These are phyloP conservation scores for Myotis pilosus DNA, from an alignment of 2,797 vertebrate species.

Conservation along the genomic window DNA sequence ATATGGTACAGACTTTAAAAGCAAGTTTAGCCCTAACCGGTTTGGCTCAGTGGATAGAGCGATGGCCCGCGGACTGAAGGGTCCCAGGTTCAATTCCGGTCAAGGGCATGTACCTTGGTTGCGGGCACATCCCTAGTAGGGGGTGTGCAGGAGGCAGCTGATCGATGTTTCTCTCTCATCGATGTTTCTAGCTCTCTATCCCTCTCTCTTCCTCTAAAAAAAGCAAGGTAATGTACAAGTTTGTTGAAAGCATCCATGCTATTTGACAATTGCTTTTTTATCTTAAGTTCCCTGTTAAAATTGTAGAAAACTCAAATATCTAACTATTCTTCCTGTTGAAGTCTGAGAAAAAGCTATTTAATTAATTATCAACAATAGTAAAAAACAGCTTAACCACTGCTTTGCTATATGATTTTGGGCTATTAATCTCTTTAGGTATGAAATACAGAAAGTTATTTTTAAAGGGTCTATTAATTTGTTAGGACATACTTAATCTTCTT, in stretches of 20 bases:
- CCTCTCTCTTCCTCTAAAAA: background rate
- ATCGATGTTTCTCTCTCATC: no score
- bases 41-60: no score
- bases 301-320: slow-evolving; percentile 22
- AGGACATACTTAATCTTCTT: background rate
- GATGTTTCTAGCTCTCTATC: no score
- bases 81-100: no score
- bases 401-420: background rate
- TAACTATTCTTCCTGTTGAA: background rate
- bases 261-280: slow-evolving; percentile 4
- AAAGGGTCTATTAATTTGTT: background rate
- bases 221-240: background rate
- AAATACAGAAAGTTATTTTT: slow-evolving; percentile 13
- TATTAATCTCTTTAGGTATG: background rate
- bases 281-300: background rate
- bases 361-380: background rate
- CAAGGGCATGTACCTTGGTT: no score
- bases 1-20: background rate
- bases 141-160: no score
- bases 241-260: slow-evolving; percentile 15
- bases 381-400: background rate
- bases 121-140: no score
- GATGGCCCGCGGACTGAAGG: no score
- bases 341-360: background rate
- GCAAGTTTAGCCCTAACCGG: background rate